Conservation (phyloP, 2,113 vertebrate genomes). For the Sphaerodactylus townsendi region DNA sequence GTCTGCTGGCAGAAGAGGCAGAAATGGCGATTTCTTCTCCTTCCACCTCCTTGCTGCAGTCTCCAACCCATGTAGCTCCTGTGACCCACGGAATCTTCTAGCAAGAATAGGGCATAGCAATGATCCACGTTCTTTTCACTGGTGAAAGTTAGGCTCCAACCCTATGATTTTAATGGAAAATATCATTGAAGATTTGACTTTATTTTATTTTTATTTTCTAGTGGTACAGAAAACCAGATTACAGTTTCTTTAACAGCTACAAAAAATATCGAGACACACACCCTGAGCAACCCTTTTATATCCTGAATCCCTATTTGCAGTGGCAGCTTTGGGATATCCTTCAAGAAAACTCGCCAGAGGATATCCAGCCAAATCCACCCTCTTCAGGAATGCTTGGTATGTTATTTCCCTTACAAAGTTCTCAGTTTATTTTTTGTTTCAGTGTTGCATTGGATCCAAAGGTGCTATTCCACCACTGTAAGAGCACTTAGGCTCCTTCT, state of each 20-base stretch:
- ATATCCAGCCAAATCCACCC: conserved; percentile 81
- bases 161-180: too few relatives aligned
- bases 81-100: too few relatives aligned
- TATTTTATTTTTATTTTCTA: conserved; percentile 59
- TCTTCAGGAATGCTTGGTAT: conserved; percentile 84
- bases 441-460: background rate
- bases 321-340: conserved; percentile 84
- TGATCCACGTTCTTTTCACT: too few relatives aligned
- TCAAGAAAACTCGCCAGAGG: conserved; percentile 77
- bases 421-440: background rate
- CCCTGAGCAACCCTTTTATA: conserved; percentile 79
- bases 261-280: conserved; percentile 66
- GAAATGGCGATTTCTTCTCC: too few relatives aligned
- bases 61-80: too few relatives aligned
- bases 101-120: too few relatives aligned
- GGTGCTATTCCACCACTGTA: too few relatives aligned
- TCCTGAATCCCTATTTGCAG: conserved; percentile 78
- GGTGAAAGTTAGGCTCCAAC: too few relatives aligned
- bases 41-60: too few relatives aligned
- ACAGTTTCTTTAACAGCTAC: conserved; percentile 75
- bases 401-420: conserved; percentile 7
- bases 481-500: too few relatives aligned
- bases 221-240: conserved; percentile 82
- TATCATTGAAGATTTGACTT: background rate
- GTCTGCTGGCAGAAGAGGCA: too few relatives aligned